These are phyloP conservation scores for Oscarella lobularis DNA, from an alignment of 37 sponge, comb jelly and placozoan species.

Conservation along the genomic window DNA sequence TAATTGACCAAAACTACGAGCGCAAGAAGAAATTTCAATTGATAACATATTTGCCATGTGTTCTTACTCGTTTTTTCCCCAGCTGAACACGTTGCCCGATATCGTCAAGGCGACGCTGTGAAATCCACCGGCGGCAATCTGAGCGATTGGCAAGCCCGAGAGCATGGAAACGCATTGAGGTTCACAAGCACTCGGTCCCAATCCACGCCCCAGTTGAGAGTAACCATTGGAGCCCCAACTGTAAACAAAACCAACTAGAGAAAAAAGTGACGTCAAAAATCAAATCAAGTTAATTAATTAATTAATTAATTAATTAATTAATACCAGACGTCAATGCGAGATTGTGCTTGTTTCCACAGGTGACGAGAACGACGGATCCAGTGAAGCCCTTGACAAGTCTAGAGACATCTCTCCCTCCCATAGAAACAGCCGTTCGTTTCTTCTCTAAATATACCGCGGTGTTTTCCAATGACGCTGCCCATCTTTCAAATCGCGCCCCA, in stretches of 20 bases:
- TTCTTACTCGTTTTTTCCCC: conserved; percentile 83
- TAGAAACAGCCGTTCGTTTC: too few species aligned
- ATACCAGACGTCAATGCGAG: not conserved
- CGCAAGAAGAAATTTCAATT: too few species aligned
- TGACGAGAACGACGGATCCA: not conserved
- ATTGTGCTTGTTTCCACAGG: not conserved
- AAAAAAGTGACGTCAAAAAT: too few species aligned
- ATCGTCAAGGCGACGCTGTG: conserved; percentile 63
- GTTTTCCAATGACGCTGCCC: too few species aligned
- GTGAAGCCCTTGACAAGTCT: not conserved
- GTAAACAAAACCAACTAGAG: not conserved
- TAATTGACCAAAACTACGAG: conserved; percentile 70
- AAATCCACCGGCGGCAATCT: conserved; percentile 41
- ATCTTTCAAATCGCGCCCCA: too few species aligned
- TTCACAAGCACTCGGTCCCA: too few species aligned
- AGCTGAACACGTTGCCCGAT: conserved; percentile 46
- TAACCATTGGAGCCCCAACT: conserved; percentile 46
- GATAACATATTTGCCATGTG: too few species aligned
- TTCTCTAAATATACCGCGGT: too few species aligned
- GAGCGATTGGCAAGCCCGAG: conserved; percentile 22
- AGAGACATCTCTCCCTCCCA: too few species aligned
- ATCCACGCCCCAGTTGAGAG: conserved; percentile 42
- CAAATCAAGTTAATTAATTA: too few species aligned
- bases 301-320: not conserved
- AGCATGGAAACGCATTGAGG: conserved; percentile 15